These are phyloP conservation scores for Sebastes diploproa DNA, from an alignment of 2,797 vertebrate species.

Conservation along the genomic window DNA sequence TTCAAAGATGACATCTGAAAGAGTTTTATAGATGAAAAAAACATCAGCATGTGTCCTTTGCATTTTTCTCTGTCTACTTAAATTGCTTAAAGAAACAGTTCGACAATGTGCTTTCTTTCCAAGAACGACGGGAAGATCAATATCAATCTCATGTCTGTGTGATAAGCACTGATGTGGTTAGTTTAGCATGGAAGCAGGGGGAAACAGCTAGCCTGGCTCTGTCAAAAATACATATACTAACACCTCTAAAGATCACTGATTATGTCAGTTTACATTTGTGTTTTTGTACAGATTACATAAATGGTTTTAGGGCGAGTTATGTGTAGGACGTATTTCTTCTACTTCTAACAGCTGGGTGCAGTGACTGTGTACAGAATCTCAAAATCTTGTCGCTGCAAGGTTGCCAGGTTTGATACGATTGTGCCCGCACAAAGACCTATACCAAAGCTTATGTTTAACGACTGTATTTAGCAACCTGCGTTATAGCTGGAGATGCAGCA, in stretches of 20 bases:
- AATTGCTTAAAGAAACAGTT: constrained; percentile 32
- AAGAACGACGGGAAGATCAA: neutral
- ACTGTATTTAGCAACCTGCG: neutral
- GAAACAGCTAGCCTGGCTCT: neutral
- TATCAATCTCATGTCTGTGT: neutral
- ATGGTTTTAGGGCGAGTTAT: neutral
- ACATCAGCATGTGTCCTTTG: constrained; percentile 12
- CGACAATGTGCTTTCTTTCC: neutral
- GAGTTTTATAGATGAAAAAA: neutral
- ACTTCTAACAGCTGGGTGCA: neutral
- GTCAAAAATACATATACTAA: neutral
- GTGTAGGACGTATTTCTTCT: neutral
- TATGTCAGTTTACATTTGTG: neutral
- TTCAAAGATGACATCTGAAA: neutral
- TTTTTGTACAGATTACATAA: neutral
- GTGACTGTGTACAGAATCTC: neutral
- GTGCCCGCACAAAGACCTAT: neutral
- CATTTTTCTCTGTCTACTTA: neutral
- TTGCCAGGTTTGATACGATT: neutral
- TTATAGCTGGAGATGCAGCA: neutral
- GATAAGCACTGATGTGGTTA: neutral
- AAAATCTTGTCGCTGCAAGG: neutral
- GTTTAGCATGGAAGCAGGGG: neutral
- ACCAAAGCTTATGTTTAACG: neutral
- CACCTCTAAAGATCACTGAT: neutral